These are phyloP conservation scores for Mesocentrotus franciscanus DNA, from an alignment of 53 echinoderm and acorn worm genomes.

Conservation along the genomic window DNA sequence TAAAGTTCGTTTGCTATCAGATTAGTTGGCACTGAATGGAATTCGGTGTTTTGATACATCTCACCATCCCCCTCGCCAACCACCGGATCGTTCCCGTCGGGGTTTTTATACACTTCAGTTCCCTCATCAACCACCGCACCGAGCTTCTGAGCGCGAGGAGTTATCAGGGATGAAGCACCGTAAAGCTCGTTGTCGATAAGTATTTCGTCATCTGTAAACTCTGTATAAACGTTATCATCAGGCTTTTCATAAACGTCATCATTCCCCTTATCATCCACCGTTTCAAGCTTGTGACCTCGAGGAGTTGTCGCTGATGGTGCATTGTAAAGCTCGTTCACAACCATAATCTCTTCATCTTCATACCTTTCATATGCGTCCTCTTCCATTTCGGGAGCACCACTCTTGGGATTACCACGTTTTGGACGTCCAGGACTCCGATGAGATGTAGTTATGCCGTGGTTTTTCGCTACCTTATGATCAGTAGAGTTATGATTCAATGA, in stretches of 20 bases:
- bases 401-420: not conserved
- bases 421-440: not conserved
- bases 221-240: not conserved
- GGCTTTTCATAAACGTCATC: slow-evolving; percentile 1
- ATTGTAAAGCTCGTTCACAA: too few species aligned
- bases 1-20: too few species aligned
- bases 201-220: not conserved
- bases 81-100: not conserved
- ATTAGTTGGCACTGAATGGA: too few species aligned
- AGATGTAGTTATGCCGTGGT: not conserved
- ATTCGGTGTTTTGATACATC: too few species aligned
- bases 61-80: too few species aligned
- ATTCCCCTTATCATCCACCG: not conserved
- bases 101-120: not conserved
- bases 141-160: not conserved
- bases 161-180: not conserved
- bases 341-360: not conserved
- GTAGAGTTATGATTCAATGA: not conserved
- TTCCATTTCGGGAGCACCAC: not conserved
- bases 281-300: not conserved
- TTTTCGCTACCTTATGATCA: not conserved
- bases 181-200: not conserved
- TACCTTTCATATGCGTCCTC: not conserved
- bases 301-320: too few species aligned
- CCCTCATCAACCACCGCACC: not conserved